A percentile compares a stretch with the other conserved stretches of the same genome.
Evolutionary conservation across 1,140 invertebrate genomes (phyloP).

Genomic region (Sycophaga agraensis): DNA sequence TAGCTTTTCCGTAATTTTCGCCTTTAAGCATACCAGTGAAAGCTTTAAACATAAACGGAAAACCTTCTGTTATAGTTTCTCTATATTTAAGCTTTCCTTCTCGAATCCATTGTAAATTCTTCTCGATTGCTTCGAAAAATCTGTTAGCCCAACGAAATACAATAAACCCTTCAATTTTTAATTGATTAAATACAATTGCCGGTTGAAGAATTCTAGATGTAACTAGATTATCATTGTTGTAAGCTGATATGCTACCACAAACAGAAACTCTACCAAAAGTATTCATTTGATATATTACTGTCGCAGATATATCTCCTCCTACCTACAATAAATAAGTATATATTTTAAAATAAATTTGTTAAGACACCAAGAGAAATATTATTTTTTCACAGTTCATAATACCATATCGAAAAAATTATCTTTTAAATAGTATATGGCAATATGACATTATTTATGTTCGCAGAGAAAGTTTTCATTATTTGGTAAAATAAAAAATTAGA

Average conservation of each 20-base stretch:
- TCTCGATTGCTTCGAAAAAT: constrained; percentile 59
- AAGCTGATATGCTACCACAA: constrained; percentile 68
- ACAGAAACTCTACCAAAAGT: constrained; percentile 64
- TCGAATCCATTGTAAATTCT: constrained; percentile 62
- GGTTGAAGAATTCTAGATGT: constrained; percentile 59
- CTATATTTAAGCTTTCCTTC: constrained; percentile 64
- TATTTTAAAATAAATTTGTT: no score
- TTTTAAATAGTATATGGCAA: no score
- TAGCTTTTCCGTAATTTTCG: constrained; percentile 66
- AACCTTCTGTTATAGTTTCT: constrained; percentile 66
- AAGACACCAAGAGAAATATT: no score
- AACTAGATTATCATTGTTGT: constrained; percentile 41
- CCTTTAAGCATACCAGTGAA: constrained; percentile 66
- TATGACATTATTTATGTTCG: no score
- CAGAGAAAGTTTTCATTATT: no score
- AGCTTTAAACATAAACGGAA: constrained; percentile 66
- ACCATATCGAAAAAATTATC: no score
- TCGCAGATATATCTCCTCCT: constrained; percentile 66
- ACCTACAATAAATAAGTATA: constrained; percentile 53
- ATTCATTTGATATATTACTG: constrained; percentile 66
- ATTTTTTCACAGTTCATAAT: no score
- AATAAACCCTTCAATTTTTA: constrained; percentile 66
- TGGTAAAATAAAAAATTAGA: no score
- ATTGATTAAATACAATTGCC: constrained; percentile 56
- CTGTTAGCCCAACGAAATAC: constrained; percentile 56